Evolutionary conservation across 2,113 vertebrate genomes (phyloP).

Genomic region (Periophthalmodon schlosseri): DNA sequence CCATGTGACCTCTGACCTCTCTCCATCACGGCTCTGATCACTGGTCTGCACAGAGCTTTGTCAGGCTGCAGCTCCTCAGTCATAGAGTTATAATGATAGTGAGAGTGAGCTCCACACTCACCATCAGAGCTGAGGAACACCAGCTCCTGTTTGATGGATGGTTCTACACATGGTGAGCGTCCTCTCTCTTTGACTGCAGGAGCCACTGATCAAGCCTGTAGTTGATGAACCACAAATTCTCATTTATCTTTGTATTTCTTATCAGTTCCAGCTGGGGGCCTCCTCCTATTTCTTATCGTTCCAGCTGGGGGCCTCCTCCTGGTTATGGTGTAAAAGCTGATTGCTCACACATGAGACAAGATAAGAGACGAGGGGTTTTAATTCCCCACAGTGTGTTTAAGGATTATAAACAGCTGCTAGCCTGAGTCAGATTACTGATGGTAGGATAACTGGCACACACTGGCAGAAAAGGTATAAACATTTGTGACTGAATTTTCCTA

Average conservation of each 20-base stretch:
- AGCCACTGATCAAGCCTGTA: slow-evolving; percentile 42
- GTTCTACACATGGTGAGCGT: slow-evolving; percentile 14
- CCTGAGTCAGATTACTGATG: slow-evolving; percentile 19
- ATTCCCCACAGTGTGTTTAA: slow-evolving; percentile 43
- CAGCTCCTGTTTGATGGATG: slow-evolving; percentile 41
- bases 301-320: slow-evolving; percentile 35
- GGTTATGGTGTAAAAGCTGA: slow-evolving; percentile 43
- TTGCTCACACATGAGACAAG: slow-evolving; percentile 47
- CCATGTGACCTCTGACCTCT: neutral
- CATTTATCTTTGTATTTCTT: slow-evolving; percentile 33
- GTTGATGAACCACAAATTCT: slow-evolving; percentile 38
- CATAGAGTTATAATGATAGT: slow-evolving; percentile 65
- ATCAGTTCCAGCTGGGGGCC: slow-evolving; percentile 48
- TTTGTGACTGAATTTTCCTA: neutral
- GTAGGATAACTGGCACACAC: slow-evolving; percentile 17
- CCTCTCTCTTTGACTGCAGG: slow-evolving; percentile 30
- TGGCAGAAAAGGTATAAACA: neutral
- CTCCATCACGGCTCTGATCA: slow-evolving; percentile 5
- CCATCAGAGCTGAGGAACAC: neutral
- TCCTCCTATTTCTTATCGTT: slow-evolving; percentile 40
- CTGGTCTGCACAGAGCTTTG: neutral
- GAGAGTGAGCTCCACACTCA: slow-evolving; percentile 55
- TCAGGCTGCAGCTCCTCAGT: slow-evolving; percentile 27
- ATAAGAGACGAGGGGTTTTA: slow-evolving; percentile 36
- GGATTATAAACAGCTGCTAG: slow-evolving; percentile 43